These are phyloP conservation scores for Netelia virgata DNA, from an alignment of 2,888 invertebrate genomes.

Conservation along the genomic window DNA sequence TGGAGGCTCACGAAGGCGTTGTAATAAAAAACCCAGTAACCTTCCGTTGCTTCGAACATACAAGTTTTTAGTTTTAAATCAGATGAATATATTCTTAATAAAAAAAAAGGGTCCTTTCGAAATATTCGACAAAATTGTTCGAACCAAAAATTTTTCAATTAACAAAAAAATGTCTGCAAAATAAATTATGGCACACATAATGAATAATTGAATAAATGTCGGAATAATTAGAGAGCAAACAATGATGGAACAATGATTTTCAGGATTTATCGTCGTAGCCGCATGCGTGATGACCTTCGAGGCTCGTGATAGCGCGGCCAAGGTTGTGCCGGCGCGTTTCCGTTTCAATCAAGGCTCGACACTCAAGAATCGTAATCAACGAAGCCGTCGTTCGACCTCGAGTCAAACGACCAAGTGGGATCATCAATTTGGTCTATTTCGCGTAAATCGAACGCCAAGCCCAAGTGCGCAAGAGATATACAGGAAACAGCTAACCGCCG, in stretches of 20 bases:
- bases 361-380: slow-evolving; percentile 79
- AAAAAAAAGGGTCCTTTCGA: neutral
- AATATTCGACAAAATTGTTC: neutral
- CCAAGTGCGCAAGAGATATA: slow-evolving; percentile 83
- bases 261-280: slow-evolving; percentile 97
- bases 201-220: neutral
- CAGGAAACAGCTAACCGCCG: slow-evolving; percentile 82
- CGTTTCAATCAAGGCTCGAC: slow-evolving; percentile 80
- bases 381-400: slow-evolving; percentile 85
- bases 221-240: neutral
- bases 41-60: neutral
- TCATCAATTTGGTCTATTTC: slow-evolving; percentile 89
- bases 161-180: no score
- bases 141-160: neutral
- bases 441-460: slow-evolving; percentile 86
- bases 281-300: slow-evolving; percentile 99
- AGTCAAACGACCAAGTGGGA: slow-evolving; percentile 87
- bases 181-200: no score
- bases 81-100: neutral
- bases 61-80: neutral
- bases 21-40: slow-evolving; percentile 40
- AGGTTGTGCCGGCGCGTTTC: slow-evolving; percentile 93
- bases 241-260: slow-evolving; percentile 2
- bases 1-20: slow-evolving; percentile 74
- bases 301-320: slow-evolving; percentile 96